phyloP scores from a whole-genome alignment of 2,113 vertebrate species.

The Manacus vitellinus region DNA sequence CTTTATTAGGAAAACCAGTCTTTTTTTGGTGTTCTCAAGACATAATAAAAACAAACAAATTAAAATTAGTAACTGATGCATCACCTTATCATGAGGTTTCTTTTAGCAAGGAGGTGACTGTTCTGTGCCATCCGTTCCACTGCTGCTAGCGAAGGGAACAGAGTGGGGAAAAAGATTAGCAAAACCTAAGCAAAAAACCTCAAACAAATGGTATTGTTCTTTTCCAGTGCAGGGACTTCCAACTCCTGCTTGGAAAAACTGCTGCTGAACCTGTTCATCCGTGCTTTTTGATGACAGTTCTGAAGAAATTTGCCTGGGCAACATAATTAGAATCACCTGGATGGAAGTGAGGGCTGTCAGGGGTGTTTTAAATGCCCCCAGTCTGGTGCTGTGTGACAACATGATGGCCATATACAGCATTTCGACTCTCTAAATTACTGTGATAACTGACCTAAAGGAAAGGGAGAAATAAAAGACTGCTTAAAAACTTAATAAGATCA shows the following conservation, averaged over 20 bases:
- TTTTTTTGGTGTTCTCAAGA: not conserved
- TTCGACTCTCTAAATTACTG: not conserved
- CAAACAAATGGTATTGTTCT: not conserved
- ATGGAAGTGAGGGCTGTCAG: not conserved
- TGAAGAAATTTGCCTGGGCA: not conserved
- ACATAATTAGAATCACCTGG: not conserved
- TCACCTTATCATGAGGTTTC: constrained; percentile 14
- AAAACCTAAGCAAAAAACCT: not conserved
- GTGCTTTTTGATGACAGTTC: not conserved
- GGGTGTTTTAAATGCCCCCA: not conserved
- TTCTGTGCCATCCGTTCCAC: not conserved
- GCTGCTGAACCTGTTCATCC: not conserved
- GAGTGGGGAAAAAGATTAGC: not conserved
- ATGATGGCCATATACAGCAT: not conserved
- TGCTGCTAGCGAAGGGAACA: not conserved
- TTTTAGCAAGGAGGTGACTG: not conserved
- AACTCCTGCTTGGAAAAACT: not conserved
- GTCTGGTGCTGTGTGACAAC: not conserved
- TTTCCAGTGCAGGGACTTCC: not conserved
- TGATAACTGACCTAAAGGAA: not conserved
- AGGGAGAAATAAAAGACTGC: not conserved
- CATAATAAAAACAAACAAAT: constrained; percentile 6
- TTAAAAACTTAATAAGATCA: not conserved
- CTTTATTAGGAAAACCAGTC: not conserved
- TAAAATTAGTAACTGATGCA: constrained; percentile 47